Evolutionary conservation across 2,797 vertebrate species (phyloP), one percentile per base, ranked within the genome.

Genomic region (Novumbra hubbsi): DNA sequence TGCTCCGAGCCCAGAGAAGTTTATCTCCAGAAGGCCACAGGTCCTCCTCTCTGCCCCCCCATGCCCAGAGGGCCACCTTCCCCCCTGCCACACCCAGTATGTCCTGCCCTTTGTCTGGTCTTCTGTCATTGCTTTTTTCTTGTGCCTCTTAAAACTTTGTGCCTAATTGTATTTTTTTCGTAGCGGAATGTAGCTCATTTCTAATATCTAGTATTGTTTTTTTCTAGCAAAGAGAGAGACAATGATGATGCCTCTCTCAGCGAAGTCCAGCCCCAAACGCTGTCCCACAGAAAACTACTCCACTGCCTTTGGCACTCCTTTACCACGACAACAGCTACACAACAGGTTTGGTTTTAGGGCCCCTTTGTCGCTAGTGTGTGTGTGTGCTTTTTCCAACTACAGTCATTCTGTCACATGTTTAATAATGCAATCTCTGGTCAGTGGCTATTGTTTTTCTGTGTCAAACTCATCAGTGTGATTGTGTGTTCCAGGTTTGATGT

Each of bases 281-380:
- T 96, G 95, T 82, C 98, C 98, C 0, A 93, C 93, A 12, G 97
- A 99, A 83, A 99, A 99, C 82, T 90, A 95, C 80, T 99, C 98
- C 81, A 96, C 96, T 2, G 97, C 95, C 7, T 96, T 99, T 52
- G 96, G 94, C 79, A 94, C 95, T 78, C 87, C 92, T 63, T 88
- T 96, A 84, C 93, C 92, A 87, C 93, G 93, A 17, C 94, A 95
- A 77, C 94, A 91, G 78, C 30, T 76, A 74, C 80, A 82, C 67
- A 83, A 55, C 79, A 75, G 81, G 83, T 81, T 73, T 89, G 1
- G 55, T 21, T 60, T 27, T 4, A 60, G 55, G 21, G 24, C 55
- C 55, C 66, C 17, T 14, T 49, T 11, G n/a, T 30, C 28, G 7
- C 49, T 70, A 28, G 32, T 52, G 19, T n/a, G n/a, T 19, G n/a